Evolutionary conservation across 2,797 vertebrate species (phyloP), one percentile per base, ranked within the genome.

Genomic region (Lates japonicus): DNA sequence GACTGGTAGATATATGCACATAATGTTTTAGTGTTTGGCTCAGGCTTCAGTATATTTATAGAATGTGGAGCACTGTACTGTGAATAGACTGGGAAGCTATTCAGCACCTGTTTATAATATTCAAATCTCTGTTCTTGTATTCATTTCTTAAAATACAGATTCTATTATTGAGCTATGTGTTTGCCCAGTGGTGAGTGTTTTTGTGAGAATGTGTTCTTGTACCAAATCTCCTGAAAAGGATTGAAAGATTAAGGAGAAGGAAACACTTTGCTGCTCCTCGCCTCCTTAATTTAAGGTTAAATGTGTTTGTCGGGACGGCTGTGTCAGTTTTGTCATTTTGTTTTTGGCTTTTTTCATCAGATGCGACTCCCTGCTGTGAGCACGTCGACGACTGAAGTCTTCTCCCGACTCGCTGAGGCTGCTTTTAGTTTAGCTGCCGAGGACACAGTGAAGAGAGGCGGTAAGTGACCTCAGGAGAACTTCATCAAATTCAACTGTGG

Each of bases 401-500:
- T 39, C 37, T 75, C 11, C 16, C 13, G 5, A 74, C 74, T 44
- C 65, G 68, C 70, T 88, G 82, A 63, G 54, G 39, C 59, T 74
- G 63, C 74, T 71, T 62, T 78, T 16, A 66, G n/a, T 67, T 72
- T 20, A 54, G 55, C 72, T 74, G 68, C 55, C 77, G 58, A 80
- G 68, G 87, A 82, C 78, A 80, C 57, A 25, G 44, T 42, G n/a
- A 66, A 31, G 7, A 14, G 37, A 46, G 52, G 72, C 20, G 3
- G n/a, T 2, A n/a, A 29, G 29, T 6, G 64, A 76, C 31, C 76
- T 81, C 70, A 7, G 42, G 65, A 82, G 74, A 59, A 17, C 52
- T 19, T 69, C 73, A 64, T 79, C 75, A 69, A 59, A 83, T 78
- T 72, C 51, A 74, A 68, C 78, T 86, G 55, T 37, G 46, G 67